These are phyloP conservation scores for Gobionotothen gibberifrons DNA, from an alignment of 2,797 vertebrate species.

Conservation along the genomic window DNA sequence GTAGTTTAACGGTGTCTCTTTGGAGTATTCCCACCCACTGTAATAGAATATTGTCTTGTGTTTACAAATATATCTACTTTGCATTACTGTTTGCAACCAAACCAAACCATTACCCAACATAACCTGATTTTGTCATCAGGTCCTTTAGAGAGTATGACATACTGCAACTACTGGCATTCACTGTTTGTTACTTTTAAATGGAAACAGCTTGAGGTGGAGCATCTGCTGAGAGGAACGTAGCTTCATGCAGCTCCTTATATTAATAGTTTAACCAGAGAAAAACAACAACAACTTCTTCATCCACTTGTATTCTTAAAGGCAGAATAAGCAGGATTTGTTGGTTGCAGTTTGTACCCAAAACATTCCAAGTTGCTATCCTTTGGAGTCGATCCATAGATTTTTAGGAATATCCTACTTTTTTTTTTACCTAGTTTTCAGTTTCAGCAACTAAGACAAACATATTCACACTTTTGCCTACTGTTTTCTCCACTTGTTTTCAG, in stretches of 20 bases:
- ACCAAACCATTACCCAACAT: no score
- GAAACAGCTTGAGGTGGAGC: not conserved
- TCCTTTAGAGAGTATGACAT: not conserved
- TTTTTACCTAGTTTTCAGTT: no score
- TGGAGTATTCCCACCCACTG: not conserved
- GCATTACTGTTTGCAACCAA: not conserved
- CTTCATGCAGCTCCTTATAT: constrained; percentile 2
- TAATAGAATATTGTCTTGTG: not conserved
- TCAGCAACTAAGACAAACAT: no score
- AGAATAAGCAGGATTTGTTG: not conserved
- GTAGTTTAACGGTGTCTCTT: not conserved
- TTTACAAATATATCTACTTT: not conserved
- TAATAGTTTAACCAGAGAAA: constrained; percentile 2
- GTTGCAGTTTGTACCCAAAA: no score
- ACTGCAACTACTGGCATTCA: not conserved
- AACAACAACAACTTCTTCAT: not conserved
- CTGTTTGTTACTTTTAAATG: not conserved
- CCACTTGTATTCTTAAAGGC: not conserved
- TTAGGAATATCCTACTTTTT: no score
- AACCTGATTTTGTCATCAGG: not conserved
- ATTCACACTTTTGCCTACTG: no score
- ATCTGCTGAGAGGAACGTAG: not conserved
- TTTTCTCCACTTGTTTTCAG: no score
- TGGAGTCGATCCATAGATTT: no score
- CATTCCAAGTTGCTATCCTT: no score